Base-by-base conservation (phyloP, 2,888 invertebrate genomes). In the Zootermopsis nevadensis region DNA sequence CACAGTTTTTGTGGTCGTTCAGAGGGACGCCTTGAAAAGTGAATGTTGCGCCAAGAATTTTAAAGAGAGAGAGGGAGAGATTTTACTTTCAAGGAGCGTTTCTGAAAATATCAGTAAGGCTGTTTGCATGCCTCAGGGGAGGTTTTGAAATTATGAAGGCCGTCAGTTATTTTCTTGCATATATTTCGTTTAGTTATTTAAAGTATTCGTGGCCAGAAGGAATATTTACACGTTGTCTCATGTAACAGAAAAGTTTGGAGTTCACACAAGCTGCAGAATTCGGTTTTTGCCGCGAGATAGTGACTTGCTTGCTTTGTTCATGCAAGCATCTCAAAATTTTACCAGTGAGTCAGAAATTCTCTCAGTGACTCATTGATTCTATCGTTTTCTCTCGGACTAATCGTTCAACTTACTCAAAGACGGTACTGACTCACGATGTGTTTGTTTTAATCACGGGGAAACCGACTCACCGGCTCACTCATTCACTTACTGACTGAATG, bases 41-140 rank as follows among this genome's bases (percentile, higher is more conserved):
- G 35, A 69, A 69, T 33, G 69, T 33, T 15, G 33, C 22, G 31
- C 33, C 31, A 30, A 30, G 66, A n/a, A 66, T 66, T 66, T 66
- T n/a, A 30, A 66, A 66, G 27, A 66, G 66, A 69, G 30, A 69
- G 22, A n/a, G 19, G 33, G 31, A 69, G 35, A 33, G 10, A 27
- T 67, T 69, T 69, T 22, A 69, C 69, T 69, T 69, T 4, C 69
- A 31, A 30, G 69, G 69, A 69, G 22, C 69, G 19, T 55, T 77
- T 77, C 35, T 55, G 55, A 77, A 77, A 77, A 77, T 77, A 77
- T 77, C 77, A 33, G 55, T 77, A 77, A 77, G 55, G 77, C 10
- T 77, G 48, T 77, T 42, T 55, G 31, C 33, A 55, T 77, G 31
- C 53, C 77, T 33, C 31, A 31, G 55, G 77, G 77, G 77, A 30